Base-by-base conservation (phyloP, 1,140 invertebrate species). In the Mamestra configurata region DNA sequence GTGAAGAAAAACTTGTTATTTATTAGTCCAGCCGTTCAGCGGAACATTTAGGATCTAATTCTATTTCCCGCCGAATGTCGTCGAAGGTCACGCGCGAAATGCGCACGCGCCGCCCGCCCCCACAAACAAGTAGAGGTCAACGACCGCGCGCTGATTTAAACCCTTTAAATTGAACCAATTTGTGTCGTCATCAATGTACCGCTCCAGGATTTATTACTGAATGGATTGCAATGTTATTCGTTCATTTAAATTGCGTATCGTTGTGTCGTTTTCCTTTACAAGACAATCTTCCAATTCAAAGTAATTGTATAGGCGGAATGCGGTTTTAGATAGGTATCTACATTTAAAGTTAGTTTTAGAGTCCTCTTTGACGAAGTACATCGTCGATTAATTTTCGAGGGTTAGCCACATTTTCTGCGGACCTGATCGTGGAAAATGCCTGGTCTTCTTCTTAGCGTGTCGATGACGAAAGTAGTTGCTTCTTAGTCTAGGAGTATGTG, bases 61-160 rank as follows among this genome's bases (percentile, higher is more conserved):
- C 83, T 90, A 90, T 87, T 89, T 85, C 85, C 79, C 82, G 82
- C 79, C 82, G 64, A 84, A 79, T 92, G 90, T 93, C 89, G 81
- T 70, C 84, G 90, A 93, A 94, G 91, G 92, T 92, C 89, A 86
- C 76, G 51, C 77, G 64, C 73, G 79, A 46, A 37, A 68, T 88
- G 85, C 86, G 89, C 86, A 82, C 77, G 83, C 84, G 89, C 90
- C 88, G 88, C 87, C 89, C 90, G 88, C 88, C 92, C 86, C 79
- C 68, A 85, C 82, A 86, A 91, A 91, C 88, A 90, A 79, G 80
- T 87, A 82, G 61, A 86, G 92, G 86, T 86, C 89, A 22, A 46
- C 59, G 85, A 86, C 78, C 85, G 53, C 51, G 49, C 68, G 55
- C 59, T 59, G 11, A 80, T 77, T 77, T 59, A 66, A 68, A 77